Conservation (phyloP, 2,797 vertebrate genomes). For the Sebastiscus albofasciatus region DNA sequence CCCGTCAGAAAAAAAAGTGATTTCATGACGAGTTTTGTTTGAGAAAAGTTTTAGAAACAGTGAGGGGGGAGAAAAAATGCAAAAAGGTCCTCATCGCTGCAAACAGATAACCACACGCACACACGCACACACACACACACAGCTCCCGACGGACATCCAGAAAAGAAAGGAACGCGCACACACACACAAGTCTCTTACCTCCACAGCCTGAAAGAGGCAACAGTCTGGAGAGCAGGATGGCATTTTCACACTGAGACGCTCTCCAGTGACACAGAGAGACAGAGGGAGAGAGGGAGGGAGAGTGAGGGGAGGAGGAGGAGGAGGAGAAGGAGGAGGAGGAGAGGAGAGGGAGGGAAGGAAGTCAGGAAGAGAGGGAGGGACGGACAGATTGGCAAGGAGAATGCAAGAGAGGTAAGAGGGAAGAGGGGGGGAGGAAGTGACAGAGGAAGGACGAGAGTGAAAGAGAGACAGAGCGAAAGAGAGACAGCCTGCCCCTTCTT, state of each 20-base stretch:
- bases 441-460: constrained; percentile 62
- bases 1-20: constrained; percentile 27
- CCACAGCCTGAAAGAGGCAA: constrained; percentile 90
- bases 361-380: constrained; percentile 45
- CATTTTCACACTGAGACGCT: constrained; percentile 89
- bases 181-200: constrained; percentile 84
- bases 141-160: constrained; percentile 38
- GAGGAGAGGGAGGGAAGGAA: constrained; percentile 33
- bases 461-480: constrained; percentile 46
- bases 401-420: constrained; percentile 57
- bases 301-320: constrained; percentile 28
- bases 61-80: not conserved
- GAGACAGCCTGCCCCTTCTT: constrained; percentile 68
- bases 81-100: constrained; percentile 14
- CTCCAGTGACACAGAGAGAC: constrained; percentile 81
- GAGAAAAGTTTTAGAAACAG: constrained; percentile 67
- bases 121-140: not conserved
- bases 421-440: constrained; percentile 53
- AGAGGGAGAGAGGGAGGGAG: constrained; percentile 58
- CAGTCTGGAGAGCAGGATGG: constrained; percentile 93
- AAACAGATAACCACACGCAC: constrained; percentile 20
- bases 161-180: constrained; percentile 12
- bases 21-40: constrained; percentile 63
- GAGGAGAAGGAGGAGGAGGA: constrained; percentile 26
- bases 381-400: constrained; percentile 62